Evolutionary conservation across 1,140 invertebrate species (phyloP).

Genomic region (Brachionus manjavacas): DNA sequence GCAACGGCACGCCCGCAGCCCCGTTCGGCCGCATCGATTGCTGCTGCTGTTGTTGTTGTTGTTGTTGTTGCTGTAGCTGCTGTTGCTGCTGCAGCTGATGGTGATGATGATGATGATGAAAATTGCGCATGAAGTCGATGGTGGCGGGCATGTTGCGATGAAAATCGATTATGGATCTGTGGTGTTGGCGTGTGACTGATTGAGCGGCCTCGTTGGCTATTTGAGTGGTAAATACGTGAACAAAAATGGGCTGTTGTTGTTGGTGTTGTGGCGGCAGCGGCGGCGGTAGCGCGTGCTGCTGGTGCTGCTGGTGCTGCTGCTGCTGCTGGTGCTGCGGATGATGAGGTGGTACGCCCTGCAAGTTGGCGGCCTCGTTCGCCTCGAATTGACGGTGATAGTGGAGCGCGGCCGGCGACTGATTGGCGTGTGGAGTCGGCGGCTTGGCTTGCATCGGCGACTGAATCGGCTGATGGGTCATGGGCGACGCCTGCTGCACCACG

Average conservation of each 20-base stretch:
- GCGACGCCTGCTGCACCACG: background rate
- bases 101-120: constrained; percentile 12
- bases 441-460: background rate
- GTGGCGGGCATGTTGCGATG: constrained; percentile 89
- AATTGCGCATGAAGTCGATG: constrained; percentile 85
- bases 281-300: background rate
- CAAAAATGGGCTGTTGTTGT: constrained; percentile 69
- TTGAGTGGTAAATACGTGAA: constrained; percentile 91
- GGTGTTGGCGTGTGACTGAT: constrained; percentile 78
- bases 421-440: background rate
- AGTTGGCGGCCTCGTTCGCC: background rate
- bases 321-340: background rate
- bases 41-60: background rate
- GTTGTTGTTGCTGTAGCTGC: too few species aligned
- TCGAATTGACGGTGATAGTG: background rate
- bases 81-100: too few species aligned
- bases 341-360: background rate
- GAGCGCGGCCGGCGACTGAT: background rate
- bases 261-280: background rate
- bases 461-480: background rate
- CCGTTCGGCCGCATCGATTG: background rate
- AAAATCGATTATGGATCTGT: constrained; percentile 83
- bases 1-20: background rate
- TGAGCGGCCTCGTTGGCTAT: constrained; percentile 91
- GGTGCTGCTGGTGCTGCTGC: constrained; percentile 66